Conservation (phyloP, 23 tunicate genomes). For the Corella eumyota region DNA sequence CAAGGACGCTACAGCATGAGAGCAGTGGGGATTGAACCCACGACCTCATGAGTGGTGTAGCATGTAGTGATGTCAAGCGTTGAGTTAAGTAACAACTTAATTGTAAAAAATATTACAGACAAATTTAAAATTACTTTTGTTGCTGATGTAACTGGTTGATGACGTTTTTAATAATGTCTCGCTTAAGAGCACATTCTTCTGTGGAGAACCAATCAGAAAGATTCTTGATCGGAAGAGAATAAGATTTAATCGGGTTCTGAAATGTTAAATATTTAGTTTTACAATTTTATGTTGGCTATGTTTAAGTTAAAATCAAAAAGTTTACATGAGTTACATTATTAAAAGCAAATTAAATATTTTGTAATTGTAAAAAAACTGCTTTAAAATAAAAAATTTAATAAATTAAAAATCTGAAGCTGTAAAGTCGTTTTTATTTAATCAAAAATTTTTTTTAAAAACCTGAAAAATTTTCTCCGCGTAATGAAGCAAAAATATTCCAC, state of each 20-base stretch:
- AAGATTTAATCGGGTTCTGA: constrained; percentile 61
- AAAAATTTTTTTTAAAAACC: too few relatives aligned
- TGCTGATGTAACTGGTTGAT: constrained; percentile 23
- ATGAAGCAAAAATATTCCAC: constrained; percentile 74
- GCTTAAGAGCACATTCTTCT: constrained; percentile 30
- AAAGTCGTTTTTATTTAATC: neutral
- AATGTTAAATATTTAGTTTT: constrained; percentile 2
- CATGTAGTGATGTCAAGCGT: too few relatives aligned
- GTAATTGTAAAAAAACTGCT: too few relatives aligned
- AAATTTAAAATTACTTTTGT: constrained; percentile 1
- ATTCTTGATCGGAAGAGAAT: constrained; percentile 28
- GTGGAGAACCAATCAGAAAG: constrained; percentile 65
- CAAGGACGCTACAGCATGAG: too few relatives aligned
- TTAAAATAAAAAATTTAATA: neutral
- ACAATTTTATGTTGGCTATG: too few relatives aligned
- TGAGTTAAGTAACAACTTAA: too few relatives aligned
- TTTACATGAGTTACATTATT: too few relatives aligned
- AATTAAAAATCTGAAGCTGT: neutral
- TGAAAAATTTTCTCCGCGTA: constrained; percentile 64
- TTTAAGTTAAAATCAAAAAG: too few relatives aligned
- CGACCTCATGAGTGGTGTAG: too few relatives aligned
- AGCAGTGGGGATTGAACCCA: too few relatives aligned
- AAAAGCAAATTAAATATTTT: too few relatives aligned
- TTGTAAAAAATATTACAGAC: too few relatives aligned
- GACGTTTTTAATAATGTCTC: constrained; percentile 23